Base-by-base conservation (phyloP, 2,113 vertebrate species). In the Malurus alboscapulatus region DNA sequence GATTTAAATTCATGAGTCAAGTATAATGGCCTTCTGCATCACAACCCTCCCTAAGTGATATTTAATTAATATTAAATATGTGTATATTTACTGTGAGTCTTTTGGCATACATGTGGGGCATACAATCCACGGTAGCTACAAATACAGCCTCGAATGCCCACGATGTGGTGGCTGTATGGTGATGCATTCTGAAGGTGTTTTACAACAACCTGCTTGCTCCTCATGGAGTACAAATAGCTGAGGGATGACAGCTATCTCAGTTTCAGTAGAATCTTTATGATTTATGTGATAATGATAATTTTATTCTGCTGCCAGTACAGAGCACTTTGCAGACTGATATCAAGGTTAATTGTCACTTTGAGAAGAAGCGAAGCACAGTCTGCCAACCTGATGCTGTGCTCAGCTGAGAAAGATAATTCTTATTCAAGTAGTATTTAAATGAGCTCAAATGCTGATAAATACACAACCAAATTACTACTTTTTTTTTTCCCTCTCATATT, bases 341-440 rank as follows among this genome's bases (percentile, higher is more conserved):
- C 88, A 92, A 95, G 93, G 91, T 96, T 97, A 96, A 95, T 97
- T 96, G 88, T 96, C 94, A 88, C 84, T 93, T 62, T 93, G 89
- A 95, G 94, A 93, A 94, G 72, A 92, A 95, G 84, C 40, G 83
- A 84, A 95, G 91, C 82, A n/a, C 79, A 66, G 82, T 95, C 75
- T 96, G 62, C 65, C 87, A 95, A 89, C 76, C 86, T 76, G 71
- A 96, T 81, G 90, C 79, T 95, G 71, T 88, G 57, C 61, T 97
- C 84, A 92, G 82, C 93, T 93, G 82, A 94, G 88, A 71, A 94
- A 87, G 48, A 73, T 94, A 87, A 96, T 94, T 93, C 65, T 83
- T 53, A 72, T 94, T 94, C 88, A 91, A 92, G 86, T 81, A 55
- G 51, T 92, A 96, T 95, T 91, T 92, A 84, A 75, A 88, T 95